A percentile compares a stretch with the other conserved stretches of the same genome.
Conservation (phyloP, 2,888 invertebrate genomes). For the Drosophila nigritarsus region DNA sequence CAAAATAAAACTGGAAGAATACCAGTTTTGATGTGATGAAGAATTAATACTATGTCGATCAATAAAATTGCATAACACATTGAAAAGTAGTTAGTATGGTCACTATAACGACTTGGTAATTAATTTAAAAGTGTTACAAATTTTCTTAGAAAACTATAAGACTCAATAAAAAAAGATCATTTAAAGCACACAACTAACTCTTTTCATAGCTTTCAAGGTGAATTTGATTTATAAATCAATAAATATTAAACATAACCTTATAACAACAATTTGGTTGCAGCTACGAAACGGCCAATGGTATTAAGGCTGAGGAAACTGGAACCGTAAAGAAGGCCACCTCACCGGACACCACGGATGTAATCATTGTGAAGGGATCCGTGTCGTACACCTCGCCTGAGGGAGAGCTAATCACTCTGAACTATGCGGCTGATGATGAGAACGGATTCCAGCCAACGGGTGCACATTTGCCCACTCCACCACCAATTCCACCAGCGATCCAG, state of each 20-base stretch:
- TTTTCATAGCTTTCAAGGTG: conserved; percentile 60
- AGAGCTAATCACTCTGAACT: conserved; percentile 89
- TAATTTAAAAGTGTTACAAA: neutral
- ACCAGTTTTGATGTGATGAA: neutral
- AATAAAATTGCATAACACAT: neutral
- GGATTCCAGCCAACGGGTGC: conserved; percentile 88
- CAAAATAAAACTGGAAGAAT: conserved; percentile 2
- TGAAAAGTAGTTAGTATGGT: neutral
- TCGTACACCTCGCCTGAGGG: conserved; percentile 90
- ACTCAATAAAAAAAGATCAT: neutral
- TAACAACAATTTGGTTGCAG: conserved; percentile 84
- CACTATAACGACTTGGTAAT: neutral
- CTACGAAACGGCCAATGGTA: conserved; percentile 93
- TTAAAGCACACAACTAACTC: conserved; percentile 11
- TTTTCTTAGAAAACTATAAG: conserved; percentile 1
- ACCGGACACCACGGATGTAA: conserved; percentile 89
- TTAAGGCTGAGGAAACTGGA: conserved; percentile 91
- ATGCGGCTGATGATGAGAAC: conserved; percentile 90
- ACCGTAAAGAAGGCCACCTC: conserved; percentile 90
- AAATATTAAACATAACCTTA: neutral
- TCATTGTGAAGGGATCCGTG: conserved; percentile 88
- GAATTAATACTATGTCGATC: conserved; percentile 18
- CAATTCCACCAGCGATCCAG: conserved; percentile 90
- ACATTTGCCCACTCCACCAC: conserved; percentile 91
- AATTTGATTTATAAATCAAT: conserved; percentile 36